Evolutionary conservation across 2,888 invertebrate genomes (phyloP).

Genomic region (Volucella bombylans): DNA sequence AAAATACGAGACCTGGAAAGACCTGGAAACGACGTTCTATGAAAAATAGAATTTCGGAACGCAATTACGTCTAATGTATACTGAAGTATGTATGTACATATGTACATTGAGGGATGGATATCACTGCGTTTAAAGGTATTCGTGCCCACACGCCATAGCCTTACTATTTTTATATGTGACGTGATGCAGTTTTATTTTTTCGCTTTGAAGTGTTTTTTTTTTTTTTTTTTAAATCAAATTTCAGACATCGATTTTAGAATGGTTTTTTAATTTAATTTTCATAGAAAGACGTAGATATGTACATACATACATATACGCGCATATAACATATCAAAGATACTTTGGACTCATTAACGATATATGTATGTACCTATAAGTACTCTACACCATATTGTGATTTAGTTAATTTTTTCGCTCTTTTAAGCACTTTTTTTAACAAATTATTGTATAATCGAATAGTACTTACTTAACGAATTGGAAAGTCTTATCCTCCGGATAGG

Average conservation of each 20-base stretch:
- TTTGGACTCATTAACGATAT: too few species aligned
- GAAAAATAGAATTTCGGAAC: neutral
- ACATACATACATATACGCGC: too few species aligned
- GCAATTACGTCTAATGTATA: slow-evolving; percentile 32
- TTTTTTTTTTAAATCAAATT: too few species aligned
- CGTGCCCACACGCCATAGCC: neutral
- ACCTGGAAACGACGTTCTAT: slow-evolving; percentile 12
- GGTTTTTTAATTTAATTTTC: too few species aligned
- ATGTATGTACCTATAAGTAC: too few species aligned
- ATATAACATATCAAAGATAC: too few species aligned
- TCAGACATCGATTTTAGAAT: too few species aligned
- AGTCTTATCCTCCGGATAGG: slow-evolving; percentile 26
- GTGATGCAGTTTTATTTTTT: neutral
- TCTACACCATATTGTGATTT: too few species aligned
- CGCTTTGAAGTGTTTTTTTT: neutral
- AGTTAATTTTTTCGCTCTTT: too few species aligned
- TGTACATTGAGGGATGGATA: neutral
- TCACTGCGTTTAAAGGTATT: neutral
- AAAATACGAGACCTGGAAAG: neutral
- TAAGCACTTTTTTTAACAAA: too few species aligned
- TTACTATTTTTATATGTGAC: neutral
- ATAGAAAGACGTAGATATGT: too few species aligned
- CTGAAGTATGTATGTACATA: too few species aligned
- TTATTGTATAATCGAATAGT: neutral
- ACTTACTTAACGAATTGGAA: slow-evolving; percentile 47